These are phyloP conservation scores for Alloplasta piceator DNA, from an alignment of 2,888 invertebrate species.

Conservation along the genomic window DNA sequence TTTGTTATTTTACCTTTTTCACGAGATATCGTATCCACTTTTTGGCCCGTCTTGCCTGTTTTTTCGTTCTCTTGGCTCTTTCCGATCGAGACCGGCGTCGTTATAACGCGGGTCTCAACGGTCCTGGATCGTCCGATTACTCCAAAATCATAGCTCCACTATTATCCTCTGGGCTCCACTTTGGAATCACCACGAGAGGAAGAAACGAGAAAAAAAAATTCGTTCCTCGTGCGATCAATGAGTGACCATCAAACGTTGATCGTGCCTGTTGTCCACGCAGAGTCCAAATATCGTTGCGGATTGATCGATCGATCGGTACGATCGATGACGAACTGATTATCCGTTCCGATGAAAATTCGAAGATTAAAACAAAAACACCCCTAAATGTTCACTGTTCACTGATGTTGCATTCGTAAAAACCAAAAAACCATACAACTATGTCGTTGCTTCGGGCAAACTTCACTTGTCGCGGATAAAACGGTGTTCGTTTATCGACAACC, in stretches of 20 bases:
- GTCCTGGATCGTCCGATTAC: slow-evolving; percentile 18
- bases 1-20: slow-evolving; percentile 57
- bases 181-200: no score
- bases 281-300: not conserved
- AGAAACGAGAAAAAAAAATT: no score
- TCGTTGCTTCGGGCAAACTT: slow-evolving; percentile 48
- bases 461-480: slow-evolving; percentile 56
- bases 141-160: slow-evolving; percentile 52
- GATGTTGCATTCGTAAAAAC: slow-evolving; percentile 39
- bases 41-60: slow-evolving; percentile 41
- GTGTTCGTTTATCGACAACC: slow-evolving; percentile 30
- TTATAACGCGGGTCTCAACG: slow-evolving; percentile 57
- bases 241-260: not conserved
- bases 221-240: no score
- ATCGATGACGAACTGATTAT: not conserved
- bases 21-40: slow-evolving; percentile 46
- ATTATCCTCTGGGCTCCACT: no score
- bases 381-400: slow-evolving; percentile 71
- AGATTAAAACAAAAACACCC: slow-evolving; percentile 21
- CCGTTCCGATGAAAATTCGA: slow-evolving; percentile 7
- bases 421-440: slow-evolving; percentile 23
- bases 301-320: not conserved
- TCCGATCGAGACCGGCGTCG: slow-evolving; percentile 59
- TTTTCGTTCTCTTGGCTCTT: slow-evolving; percentile 1
- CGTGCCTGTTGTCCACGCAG: not conserved